Conservation (phyloP, 2,113 vertebrate species). For the Misgurnus anguillicaudatus region DNA sequence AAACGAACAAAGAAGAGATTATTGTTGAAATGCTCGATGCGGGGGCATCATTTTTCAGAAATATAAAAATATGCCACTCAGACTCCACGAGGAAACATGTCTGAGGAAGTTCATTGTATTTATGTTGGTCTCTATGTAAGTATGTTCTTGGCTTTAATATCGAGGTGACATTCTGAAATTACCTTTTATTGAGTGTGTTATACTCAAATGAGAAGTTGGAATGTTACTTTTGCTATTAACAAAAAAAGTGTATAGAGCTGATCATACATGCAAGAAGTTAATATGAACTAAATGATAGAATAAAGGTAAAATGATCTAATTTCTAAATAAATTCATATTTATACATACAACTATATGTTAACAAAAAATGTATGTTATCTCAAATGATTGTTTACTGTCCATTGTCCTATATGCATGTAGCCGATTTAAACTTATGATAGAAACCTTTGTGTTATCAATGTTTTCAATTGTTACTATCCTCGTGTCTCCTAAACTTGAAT, state of each 20-base stretch:
- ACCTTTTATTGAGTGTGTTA: neutral
- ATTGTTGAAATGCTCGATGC: neutral
- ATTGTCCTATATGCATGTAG: too few species aligned
- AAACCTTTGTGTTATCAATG: too few species aligned
- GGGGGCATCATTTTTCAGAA: neutral
- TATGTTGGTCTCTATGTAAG: constrained; percentile 3
- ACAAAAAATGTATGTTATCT: too few species aligned
- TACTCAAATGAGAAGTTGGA: neutral
- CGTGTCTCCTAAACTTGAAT: too few species aligned
- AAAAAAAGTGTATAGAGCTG: neutral
- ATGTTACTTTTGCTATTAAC: neutral
- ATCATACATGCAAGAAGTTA: neutral
- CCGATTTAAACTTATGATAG: too few species aligned
- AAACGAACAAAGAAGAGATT: constrained; percentile 26
- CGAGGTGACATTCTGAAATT: neutral
- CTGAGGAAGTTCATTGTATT: constrained; percentile 14
- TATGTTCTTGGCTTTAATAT: too few species aligned
- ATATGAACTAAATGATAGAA: too few species aligned
- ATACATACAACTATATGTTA: too few species aligned
- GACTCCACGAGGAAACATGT: constrained; percentile 56
- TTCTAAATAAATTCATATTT: too few species aligned
- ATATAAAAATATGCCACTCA: constrained; percentile 32
- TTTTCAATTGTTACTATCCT: too few species aligned
- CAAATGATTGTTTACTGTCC: too few species aligned
- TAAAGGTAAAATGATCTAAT: too few species aligned